A percentile compares a stretch with the other conserved stretches of the same genome.
Conservation (phyloP, 2,113 vertebrate genomes). For the Zapus hudsonius region DNA sequence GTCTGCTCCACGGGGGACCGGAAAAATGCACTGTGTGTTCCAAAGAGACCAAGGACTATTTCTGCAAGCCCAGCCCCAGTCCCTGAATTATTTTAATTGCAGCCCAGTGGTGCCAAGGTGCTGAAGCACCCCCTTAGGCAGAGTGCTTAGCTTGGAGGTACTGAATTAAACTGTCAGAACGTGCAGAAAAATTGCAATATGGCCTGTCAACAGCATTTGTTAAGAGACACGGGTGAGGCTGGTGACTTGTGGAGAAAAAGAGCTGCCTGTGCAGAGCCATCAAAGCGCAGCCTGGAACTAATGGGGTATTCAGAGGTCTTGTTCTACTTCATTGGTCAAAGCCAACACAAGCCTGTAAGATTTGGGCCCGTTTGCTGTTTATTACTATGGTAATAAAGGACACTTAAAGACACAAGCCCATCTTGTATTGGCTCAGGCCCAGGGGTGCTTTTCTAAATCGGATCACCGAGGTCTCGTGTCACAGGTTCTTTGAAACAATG, state of each 20-base stretch:
- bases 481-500: constrained; percentile 45
- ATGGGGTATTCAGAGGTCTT: constrained; percentile 90
- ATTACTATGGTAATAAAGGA: constrained; percentile 87
- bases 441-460: constrained; percentile 62
- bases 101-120: constrained; percentile 87
- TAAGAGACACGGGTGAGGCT: constrained; percentile 86
- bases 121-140: constrained; percentile 88
- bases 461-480: constrained; percentile 44
- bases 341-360: constrained; percentile 89
- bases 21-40: constrained; percentile 79
- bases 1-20: constrained; percentile 72
- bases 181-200: constrained; percentile 88
- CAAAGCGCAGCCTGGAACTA: constrained; percentile 90
- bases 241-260: constrained; percentile 88
- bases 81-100: constrained; percentile 99
- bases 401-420: constrained; percentile 85
- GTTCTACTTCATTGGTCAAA: constrained; percentile 91
- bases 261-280: constrained; percentile 87
- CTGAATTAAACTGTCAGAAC: constrained; percentile 92
- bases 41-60: constrained; percentile 80
- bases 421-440: constrained; percentile 65
- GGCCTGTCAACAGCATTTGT: constrained; percentile 90
- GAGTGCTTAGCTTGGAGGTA: constrained; percentile 87
- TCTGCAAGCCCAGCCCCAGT: constrained; percentile 87
- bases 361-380: constrained; percentile 88